A percentile compares a stretch with the other conserved stretches of the same genome.
Evolutionary conservation across 1,140 invertebrate species (phyloP).

Genomic region (Prorops nasuta): DNA sequence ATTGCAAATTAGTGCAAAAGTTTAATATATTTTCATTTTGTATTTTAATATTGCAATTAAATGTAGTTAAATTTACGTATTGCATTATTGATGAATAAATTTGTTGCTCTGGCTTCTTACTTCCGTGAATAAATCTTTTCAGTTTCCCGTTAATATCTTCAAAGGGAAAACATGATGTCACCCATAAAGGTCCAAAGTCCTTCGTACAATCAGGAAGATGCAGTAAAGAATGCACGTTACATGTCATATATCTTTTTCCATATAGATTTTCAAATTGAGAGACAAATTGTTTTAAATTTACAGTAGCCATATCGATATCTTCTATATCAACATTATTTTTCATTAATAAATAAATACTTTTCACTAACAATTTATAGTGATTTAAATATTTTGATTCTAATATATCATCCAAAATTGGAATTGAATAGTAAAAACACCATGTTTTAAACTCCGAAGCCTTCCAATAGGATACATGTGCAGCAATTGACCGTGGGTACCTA

Average conservation of each 20-base stretch:
- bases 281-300: conserved; percentile 16
- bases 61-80: too few species aligned
- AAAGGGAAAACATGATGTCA: conserved; percentile 24
- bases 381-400: too few species aligned
- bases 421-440: too few species aligned
- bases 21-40: too few species aligned
- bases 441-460: conserved; percentile 3
- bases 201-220: conserved; percentile 22
- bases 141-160: conserved; percentile 25
- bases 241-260: conserved; percentile 15
- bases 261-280: conserved; percentile 15
- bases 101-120: too few species aligned
- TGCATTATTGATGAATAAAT: too few species aligned
- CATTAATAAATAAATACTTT: background rate
- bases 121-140: conserved; percentile 20
- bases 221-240: conserved; percentile 25
- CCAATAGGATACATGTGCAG: background rate
- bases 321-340: conserved; percentile 6
- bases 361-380: too few species aligned
- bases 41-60: too few species aligned
- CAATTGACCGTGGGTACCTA: background rate
- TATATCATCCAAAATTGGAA: too few species aligned
- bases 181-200: conserved; percentile 27
- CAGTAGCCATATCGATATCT: conserved; percentile 1
- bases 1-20: too few species aligned